phyloP scores from a whole-genome alignment of 2,113 vertebrate genomes.

The Xenopus tropicalis region DNA sequence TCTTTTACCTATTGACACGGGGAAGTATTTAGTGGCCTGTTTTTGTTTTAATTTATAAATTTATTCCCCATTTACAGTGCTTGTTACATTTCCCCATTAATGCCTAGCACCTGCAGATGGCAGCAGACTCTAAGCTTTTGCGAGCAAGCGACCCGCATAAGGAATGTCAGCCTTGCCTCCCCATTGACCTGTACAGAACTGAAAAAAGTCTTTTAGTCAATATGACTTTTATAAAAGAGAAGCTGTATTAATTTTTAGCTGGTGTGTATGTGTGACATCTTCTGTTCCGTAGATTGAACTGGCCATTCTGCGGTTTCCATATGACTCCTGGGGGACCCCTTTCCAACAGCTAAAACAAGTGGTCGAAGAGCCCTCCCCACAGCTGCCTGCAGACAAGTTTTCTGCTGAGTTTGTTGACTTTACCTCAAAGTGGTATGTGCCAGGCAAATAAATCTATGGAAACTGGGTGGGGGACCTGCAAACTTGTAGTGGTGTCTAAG shows the following conservation, averaged over 20 bases:
- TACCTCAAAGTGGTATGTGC: slow-evolving; percentile 84
- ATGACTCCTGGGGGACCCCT: slow-evolving; percentile 92
- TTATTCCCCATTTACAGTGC: too few relatives aligned
- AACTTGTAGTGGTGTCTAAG: not conserved
- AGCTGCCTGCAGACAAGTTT: slow-evolving; percentile 82
- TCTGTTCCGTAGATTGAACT: slow-evolving; percentile 76
- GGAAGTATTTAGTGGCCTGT: too few relatives aligned
- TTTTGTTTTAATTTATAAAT: too few relatives aligned
- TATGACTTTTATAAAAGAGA: too few relatives aligned
- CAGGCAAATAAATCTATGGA: too few relatives aligned
- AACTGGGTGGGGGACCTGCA: too few relatives aligned
- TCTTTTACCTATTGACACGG: too few relatives aligned
- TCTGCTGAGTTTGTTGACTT: slow-evolving; percentile 90
- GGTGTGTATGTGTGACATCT: not conserved
- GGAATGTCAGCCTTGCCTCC: too few relatives aligned
- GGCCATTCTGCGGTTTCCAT: slow-evolving; percentile 90
- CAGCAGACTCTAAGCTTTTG: not conserved
- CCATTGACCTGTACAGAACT: too few relatives aligned
- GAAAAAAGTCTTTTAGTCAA: too few relatives aligned
- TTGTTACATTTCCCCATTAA: too few relatives aligned
- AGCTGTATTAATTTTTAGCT: too few relatives aligned
- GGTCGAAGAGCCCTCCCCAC: slow-evolving; percentile 90
- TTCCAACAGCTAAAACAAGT: slow-evolving; percentile 98
- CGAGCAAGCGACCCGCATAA: not conserved
- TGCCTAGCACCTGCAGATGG: not conserved